Evolutionary conservation across 2,888 invertebrate species (phyloP).

Genomic region (Himalopsyche anomala): DNA sequence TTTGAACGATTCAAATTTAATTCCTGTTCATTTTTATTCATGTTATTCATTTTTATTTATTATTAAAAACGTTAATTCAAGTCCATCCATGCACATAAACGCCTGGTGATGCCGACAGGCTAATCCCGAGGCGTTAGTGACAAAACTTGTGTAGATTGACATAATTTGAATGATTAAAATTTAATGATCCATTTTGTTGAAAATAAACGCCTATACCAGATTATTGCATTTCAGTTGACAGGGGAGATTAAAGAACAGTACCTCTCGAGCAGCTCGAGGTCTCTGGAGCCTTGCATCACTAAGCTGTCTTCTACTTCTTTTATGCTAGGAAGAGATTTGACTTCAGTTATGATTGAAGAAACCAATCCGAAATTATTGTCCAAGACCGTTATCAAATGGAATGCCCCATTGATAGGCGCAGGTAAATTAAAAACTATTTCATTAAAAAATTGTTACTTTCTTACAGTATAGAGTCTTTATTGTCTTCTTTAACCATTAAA

Average conservation of each 20-base stretch:
- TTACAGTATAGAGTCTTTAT: no score
- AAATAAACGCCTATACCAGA: not conserved
- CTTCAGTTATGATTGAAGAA: slow-evolving; percentile 90
- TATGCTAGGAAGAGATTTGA: slow-evolving; percentile 91
- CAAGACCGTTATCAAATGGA: slow-evolving; percentile 87
- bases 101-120: no score
- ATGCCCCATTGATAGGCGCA: slow-evolving; percentile 84
- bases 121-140: no score
- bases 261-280: slow-evolving; percentile 87
- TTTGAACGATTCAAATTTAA: no score
- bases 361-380: slow-evolving; percentile 82
- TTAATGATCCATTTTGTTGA: not conserved
- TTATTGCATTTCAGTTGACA: slow-evolving; percentile 66
- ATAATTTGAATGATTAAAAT: no score
- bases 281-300: slow-evolving; percentile 89
- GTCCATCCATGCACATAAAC: no score
- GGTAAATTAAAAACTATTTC: slow-evolving; percentile 72
- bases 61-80: no score
- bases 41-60: no score
- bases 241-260: slow-evolving; percentile 89
- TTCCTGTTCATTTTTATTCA: no score
- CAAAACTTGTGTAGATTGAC: no score
- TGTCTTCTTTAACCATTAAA: no score
- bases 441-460: slow-evolving; percentile 55
- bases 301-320: slow-evolving; percentile 85